Evolutionary conservation across 64 coral and sea anemone genomes (phyloP).

Genomic region (Acropora yongei): DNA sequence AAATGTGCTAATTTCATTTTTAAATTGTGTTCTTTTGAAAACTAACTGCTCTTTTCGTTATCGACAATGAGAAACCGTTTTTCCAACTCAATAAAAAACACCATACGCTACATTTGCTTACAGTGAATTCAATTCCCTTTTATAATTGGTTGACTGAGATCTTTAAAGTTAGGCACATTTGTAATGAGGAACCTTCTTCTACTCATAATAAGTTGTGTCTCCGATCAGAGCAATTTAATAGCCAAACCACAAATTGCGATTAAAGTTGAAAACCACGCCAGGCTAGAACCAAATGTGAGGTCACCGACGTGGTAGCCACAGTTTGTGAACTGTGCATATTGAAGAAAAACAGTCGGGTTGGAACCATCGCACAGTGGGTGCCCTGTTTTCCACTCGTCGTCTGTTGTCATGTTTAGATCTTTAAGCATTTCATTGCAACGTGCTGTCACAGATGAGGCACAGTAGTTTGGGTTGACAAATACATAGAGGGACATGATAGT

Average conservation of each 20-base stretch:
- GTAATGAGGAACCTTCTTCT: not conserved
- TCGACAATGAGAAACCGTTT: too few relatives aligned
- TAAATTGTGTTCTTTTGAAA: too few relatives aligned
- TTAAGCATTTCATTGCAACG: too few relatives aligned
- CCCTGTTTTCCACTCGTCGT: slow-evolving; percentile 56
- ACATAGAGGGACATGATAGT: slow-evolving; percentile 38
- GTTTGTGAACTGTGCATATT: slow-evolving; percentile 67
- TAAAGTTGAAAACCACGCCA: slow-evolving; percentile 70
- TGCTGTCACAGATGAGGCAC: too few relatives aligned
- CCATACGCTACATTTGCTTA: too few relatives aligned
- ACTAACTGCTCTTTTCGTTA: too few relatives aligned
- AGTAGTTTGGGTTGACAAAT: slow-evolving; percentile 61
- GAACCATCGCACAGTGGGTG: slow-evolving; percentile 44
- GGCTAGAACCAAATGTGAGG: slow-evolving; percentile 72
- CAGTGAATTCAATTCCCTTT: too few relatives aligned
- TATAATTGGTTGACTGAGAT: too few relatives aligned
- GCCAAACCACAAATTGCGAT: too few relatives aligned
- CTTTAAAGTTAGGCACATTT: not conserved
- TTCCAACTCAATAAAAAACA: too few relatives aligned
- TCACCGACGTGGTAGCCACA: slow-evolving; percentile 64
- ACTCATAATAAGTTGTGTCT: slow-evolving; percentile 30
- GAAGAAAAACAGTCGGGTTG: slow-evolving; percentile 54
- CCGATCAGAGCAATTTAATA: slow-evolving; percentile 26
- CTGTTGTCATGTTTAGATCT: slow-evolving; percentile 65
- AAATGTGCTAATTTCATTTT: too few relatives aligned